Base-by-base conservation (phyloP, 2,888 invertebrate species). In the Heliconius erato region DNA sequence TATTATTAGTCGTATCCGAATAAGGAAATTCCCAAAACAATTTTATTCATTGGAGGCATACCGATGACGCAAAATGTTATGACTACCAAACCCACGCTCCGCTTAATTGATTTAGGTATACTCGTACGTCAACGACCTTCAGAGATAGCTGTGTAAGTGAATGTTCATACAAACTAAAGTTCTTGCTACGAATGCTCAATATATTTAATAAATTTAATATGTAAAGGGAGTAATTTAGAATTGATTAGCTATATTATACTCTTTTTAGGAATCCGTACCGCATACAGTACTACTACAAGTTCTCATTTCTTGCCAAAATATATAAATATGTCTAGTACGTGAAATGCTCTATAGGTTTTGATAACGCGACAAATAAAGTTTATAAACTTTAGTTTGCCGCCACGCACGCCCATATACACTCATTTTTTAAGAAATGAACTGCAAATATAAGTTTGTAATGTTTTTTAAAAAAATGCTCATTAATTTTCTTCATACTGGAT, bases 61-160 rank as follows among this genome's bases (percentile, higher is more conserved):
- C 35, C 32, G 59, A 59, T 74, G 74, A 74, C 74, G 74, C 74
- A 59, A 59, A 23, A n/a, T 59, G 35, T 59, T 59, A 74, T 35
- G 74, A 59, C 14, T 74, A 59, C 23, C 59, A 74, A n/a, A 74
- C 11, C 32, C 35, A 59, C 74, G 54, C 74, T 74, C 59, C 32
- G n/a, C 32, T 59, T 59, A 59, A 54, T 59, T 74, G 32, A 54
- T 12, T 59, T 59, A 59, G 23, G 32, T 26, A 72, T 72, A 40
- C 11, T 40, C 40, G 40, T 11, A 72, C 72, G 72, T 72, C 44
- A 72, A 72, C 44, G 72, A 72, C 72, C 72, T 72, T 72, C 72
- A 72, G 26, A 72, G 44, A 44, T 44, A 44, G 72, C 44, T 26
- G 9, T 19, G 49, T 49, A 16, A n/a, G 72, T 72, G 72, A 72